Base-by-base conservation (phyloP, 2,113 vertebrate species). In the Pomatostomus ruficeps region DNA sequence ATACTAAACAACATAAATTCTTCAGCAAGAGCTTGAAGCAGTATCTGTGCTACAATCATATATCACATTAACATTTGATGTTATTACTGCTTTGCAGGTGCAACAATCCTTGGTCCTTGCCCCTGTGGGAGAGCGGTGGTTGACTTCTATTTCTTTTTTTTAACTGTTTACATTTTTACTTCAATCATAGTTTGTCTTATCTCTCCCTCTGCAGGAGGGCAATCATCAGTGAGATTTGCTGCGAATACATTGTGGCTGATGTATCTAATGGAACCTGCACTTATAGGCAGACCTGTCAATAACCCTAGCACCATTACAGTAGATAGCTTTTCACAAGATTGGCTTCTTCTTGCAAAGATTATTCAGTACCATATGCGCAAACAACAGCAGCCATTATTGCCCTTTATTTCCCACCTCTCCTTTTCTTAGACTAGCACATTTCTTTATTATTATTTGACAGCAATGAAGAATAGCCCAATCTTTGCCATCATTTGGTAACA, bases 161-260 rank as follows among this genome's bases (percentile, higher is more conserved):
- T 96, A 97, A 96, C 96, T 97, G 97, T 97, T 97, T 97, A 97
- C 97, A 97, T 96, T 97, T 97, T 97, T 97, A 91, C 94, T 96
- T 97, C 97, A 97, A 97, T 97, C 97, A 97, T 97, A 97, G 97
- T 97, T 97, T 97, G 97, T 97, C 97, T 97, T 97, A 97, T 97
- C 97, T 96, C 95, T 97, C 93, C 91, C 97, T 96, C 97, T 95
- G 96, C 96, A 96, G 96, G 97, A 97, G 96, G 97, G 97, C 97
- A 97, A 97, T 97, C 97, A 97, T 97, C 96, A 94, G 94, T 88
- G 96, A 97, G 96, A 97, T 97, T 95, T 95, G 96, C 96, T 36
- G 72, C 75, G 96, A 97, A 97, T 97, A 97, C 95, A 97, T 96
- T 94, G 94, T 45, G 84, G 80, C 95, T 97, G 97, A 97, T 97